A percentile compares a stretch with the other conserved stretches of the same genome.
These are phyloP conservation scores for Reticulitermes lucifugus DNA, from an alignment of 2,888 invertebrate genomes.

Conservation along the genomic window DNA sequence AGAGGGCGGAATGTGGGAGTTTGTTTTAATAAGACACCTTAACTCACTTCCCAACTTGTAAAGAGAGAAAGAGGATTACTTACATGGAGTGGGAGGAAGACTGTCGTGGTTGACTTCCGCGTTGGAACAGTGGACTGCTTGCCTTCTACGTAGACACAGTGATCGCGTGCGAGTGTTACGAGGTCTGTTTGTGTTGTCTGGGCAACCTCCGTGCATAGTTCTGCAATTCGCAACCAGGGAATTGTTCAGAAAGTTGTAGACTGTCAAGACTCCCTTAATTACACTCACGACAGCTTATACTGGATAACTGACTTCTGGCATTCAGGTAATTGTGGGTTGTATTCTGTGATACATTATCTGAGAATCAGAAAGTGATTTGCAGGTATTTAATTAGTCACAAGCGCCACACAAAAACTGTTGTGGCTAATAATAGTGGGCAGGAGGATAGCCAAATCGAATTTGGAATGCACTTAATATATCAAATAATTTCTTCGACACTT, in stretches of 20 bases:
- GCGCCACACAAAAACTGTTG: no score
- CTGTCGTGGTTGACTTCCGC: slow-evolving; percentile 30
- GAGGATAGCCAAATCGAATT: no score
- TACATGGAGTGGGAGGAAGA: slow-evolving; percentile 16
- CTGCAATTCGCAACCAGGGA: no score
- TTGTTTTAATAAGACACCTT: slow-evolving; percentile 25
- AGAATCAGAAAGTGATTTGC: not conserved
- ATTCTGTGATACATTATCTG: not conserved
- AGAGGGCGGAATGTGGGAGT: not conserved
- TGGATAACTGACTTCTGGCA: not conserved
- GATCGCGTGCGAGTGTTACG: not conserved
- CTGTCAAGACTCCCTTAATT: not conserved
- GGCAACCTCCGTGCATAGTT: not conserved
- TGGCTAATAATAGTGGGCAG: no score
- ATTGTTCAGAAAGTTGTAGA: no score
- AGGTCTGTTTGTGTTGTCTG: not conserved
- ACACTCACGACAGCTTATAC: not conserved
- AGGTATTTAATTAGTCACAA: no score
- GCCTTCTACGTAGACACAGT: slow-evolving; percentile 9
- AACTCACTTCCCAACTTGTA: slow-evolving; percentile 20
- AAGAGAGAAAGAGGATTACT: slow-evolving; percentile 18
- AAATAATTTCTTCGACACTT: no score
- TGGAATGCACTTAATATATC: no score
- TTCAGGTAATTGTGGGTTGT: not conserved
- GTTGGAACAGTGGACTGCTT: slow-evolving; percentile 31